phyloP scores from a whole-genome alignment of 2,113 vertebrate species.

The Daphoenositta chrysoptera region DNA sequence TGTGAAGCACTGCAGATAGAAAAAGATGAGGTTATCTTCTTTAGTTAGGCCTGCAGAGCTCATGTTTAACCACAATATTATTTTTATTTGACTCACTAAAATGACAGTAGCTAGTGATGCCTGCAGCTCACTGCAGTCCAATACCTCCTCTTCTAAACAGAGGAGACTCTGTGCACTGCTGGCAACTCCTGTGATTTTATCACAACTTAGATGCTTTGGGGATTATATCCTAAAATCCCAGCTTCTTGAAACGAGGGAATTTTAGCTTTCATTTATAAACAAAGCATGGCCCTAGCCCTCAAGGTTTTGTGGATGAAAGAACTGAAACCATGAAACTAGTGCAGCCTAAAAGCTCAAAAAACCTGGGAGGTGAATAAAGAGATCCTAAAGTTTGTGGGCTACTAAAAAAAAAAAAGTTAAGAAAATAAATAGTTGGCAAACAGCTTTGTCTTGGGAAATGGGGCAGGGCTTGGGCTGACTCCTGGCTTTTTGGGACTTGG shows the following conservation, averaged over 20 bases:
- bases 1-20: background rate
- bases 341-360: background rate
- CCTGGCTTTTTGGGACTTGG: background rate
- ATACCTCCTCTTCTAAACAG: background rate
- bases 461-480: conserved; percentile 18
- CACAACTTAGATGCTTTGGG: background rate
- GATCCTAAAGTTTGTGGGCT: background rate
- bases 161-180: background rate
- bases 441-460: background rate
- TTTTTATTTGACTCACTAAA: conserved; percentile 20
- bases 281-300: background rate
- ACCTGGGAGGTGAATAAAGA: conserved; percentile 1
- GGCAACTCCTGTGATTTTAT: conserved; percentile 17
- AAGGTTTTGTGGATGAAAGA: conserved; percentile 22
- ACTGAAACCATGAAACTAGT: background rate
- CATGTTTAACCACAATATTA: background rate
- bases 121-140: background rate
- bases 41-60: background rate
- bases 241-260: background rate
- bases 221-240: background rate
- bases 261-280: conserved; percentile 41
- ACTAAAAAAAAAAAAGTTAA: background rate
- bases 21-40: background rate
- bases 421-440: background rate
- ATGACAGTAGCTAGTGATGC: background rate